Conservation (phyloP, 2,113 vertebrate genomes). For the Todiramphus saurophagus region DNA sequence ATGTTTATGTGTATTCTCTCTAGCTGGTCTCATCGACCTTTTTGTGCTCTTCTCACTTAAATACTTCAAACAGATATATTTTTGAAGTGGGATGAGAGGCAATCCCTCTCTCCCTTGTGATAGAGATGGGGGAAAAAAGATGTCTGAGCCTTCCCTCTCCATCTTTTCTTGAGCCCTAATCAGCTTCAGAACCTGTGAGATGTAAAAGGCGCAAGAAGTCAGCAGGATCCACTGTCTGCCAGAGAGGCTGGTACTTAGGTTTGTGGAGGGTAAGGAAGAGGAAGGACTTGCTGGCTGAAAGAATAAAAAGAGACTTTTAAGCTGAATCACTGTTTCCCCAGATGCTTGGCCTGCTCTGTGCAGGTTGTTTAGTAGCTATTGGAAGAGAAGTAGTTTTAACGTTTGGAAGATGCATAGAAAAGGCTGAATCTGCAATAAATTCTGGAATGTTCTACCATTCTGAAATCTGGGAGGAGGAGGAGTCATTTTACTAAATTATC, state of each 20-base stretch:
- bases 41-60: constrained; percentile 2
- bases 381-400: background rate
- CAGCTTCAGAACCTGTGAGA: background rate
- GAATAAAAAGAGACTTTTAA: background rate
- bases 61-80: background rate
- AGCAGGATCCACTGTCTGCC: background rate
- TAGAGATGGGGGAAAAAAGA: accelerated
- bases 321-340: accelerated
- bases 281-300: background rate
- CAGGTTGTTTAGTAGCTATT: background rate
- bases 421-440: background rate
- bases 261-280: background rate
- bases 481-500: background rate
- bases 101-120: background rate
- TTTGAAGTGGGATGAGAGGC: background rate
- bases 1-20: background rate
- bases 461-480: background rate
- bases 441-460: background rate
- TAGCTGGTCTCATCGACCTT: background rate
- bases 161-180: background rate
- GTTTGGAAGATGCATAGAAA: background rate
- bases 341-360: background rate
- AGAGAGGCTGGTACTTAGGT: background rate
- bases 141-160: background rate
- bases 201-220: background rate